Conservation (phyloP, 2,888 invertebrate species). For the Synanthedon tipuliformis region DNA sequence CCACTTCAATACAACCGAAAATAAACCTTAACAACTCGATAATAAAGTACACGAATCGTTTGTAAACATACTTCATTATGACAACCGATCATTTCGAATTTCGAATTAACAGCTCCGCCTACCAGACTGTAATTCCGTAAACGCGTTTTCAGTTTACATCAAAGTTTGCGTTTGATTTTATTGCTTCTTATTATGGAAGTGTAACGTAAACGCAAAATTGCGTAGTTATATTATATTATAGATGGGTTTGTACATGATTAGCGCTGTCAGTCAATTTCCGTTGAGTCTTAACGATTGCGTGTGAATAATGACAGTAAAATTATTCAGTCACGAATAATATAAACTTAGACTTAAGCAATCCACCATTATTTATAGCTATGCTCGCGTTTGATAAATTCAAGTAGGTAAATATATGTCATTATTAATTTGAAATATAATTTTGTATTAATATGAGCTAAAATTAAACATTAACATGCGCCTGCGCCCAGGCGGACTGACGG, state of each 20-base stretch:
- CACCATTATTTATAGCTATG: background rate
- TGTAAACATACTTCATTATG: constrained; percentile 15
- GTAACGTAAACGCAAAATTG: constrained; percentile 6
- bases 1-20: background rate
- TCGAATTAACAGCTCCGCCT: constrained; percentile 26
- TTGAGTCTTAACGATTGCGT: constrained; percentile 10
- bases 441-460: too few relatives aligned
- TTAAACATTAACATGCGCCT: too few relatives aligned
- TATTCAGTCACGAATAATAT: constrained; percentile 10
- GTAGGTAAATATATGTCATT: too few relatives aligned
- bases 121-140: constrained; percentile 19
- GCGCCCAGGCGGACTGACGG: too few relatives aligned
- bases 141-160: constrained; percentile 10
- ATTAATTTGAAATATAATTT: too few relatives aligned
- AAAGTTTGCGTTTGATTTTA: constrained; percentile 7
- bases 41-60: constrained; percentile 4
- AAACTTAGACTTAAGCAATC: background rate
- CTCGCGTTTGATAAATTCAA: background rate
- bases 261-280: constrained; percentile 15
- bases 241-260: constrained; percentile 8
- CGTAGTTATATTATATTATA: background rate
- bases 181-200: background rate
- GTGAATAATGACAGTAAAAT: constrained; percentile 8
- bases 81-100: constrained; percentile 38
- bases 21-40: constrained; percentile 1